phyloP scores from a whole-genome alignment of 1,140 invertebrate genomes.

The Neuroterus valhalla region DNA sequence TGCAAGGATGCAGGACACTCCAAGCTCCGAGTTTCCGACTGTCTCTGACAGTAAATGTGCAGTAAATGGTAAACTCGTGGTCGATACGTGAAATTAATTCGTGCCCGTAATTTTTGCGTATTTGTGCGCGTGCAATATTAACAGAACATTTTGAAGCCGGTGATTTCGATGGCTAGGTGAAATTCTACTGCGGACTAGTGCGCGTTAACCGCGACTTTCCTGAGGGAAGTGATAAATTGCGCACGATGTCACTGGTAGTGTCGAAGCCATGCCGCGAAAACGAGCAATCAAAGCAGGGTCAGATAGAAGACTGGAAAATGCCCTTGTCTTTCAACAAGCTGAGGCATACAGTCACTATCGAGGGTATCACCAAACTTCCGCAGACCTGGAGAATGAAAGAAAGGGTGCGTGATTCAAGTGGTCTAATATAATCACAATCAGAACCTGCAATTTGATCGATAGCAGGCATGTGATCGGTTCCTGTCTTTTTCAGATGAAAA shows the following conservation, averaged over 20 bases:
- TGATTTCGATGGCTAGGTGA: conserved; percentile 4
- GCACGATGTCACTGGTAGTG: conserved; percentile 58
- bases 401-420: conserved; percentile 78
- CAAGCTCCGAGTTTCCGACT: no score
- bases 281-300: conserved; percentile 43
- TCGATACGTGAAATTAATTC: no score
- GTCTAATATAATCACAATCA: not conserved
- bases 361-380: conserved; percentile 82
- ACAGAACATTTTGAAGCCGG: no score
- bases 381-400: conserved; percentile 95
- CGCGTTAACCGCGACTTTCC: not conserved
- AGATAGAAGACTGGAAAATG: conserved; percentile 74
- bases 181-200: not conserved
- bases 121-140: no score
- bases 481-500: conserved; percentile 89
- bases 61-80: no score
- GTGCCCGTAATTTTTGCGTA: no score
- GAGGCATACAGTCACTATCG: conserved; percentile 85
- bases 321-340: conserved; percentile 81
- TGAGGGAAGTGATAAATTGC: not conserved
- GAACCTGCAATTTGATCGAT: conserved; percentile 2
- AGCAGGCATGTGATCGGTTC: conserved; percentile 26
- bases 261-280: conserved; percentile 61
- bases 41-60: no score
- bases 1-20: no score